A percentile compares a stretch with the other conserved stretches of the same genome.
Conservation (phyloP, 2,888 invertebrate species). For the Epinotia bilunana region DNA sequence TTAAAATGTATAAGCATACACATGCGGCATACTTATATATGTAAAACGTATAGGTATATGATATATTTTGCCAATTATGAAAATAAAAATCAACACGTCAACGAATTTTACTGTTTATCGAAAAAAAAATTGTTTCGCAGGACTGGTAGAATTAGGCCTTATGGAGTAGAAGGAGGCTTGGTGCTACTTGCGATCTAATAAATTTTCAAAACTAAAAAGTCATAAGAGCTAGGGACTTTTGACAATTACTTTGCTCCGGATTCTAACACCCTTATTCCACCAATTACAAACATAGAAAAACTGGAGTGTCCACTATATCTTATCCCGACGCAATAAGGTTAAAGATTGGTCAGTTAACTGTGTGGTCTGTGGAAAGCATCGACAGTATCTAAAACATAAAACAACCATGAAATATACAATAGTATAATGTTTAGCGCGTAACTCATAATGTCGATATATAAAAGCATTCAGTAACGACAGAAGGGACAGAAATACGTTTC, state of each 20-base stretch:
- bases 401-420: neutral
- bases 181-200: too few relatives aligned
- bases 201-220: too few relatives aligned
- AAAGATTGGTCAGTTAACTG: neutral
- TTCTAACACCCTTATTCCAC: neutral
- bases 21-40: neutral
- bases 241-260: neutral
- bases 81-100: neutral
- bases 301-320: neutral
- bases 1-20: neutral
- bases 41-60: neutral
- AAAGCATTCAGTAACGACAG: neutral
- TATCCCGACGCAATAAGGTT: neutral
- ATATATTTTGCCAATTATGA: neutral
- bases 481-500: slow-evolving; percentile 14
- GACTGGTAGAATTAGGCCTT: too few relatives aligned
- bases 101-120: neutral
- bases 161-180: too few relatives aligned
- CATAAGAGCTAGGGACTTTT: too few relatives aligned
- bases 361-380: neutral
- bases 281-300: neutral
- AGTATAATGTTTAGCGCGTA: neutral
- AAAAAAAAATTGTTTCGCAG: too few relatives aligned
- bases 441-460: slow-evolving; percentile 4
- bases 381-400: neutral